These are phyloP conservation scores for Porites rus DNA, from an alignment of 92 coral and sea anemone genomes.

Conservation along the genomic window DNA sequence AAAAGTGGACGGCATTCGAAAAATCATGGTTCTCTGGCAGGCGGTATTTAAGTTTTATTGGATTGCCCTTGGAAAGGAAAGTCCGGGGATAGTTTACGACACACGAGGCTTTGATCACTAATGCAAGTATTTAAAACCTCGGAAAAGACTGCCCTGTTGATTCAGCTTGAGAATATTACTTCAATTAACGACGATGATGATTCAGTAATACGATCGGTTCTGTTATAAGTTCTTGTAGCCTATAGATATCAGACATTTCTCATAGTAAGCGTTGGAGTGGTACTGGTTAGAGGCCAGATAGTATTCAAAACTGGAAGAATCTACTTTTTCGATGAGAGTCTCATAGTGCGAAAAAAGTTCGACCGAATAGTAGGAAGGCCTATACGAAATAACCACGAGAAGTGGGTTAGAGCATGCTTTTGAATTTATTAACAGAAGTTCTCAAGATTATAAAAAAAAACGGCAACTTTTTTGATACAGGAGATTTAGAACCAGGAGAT, in stretches of 20 bases:
- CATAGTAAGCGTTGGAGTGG: slow-evolving; percentile 27
- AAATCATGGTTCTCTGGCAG: too few relatives aligned
- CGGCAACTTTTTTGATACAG: too few relatives aligned
- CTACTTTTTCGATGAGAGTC: slow-evolving; percentile 24
- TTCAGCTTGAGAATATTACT: slow-evolving; percentile 40
- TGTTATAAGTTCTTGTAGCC: slow-evolving; percentile 38
- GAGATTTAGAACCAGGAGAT: too few relatives aligned
- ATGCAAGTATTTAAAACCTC: slow-evolving; percentile 58
- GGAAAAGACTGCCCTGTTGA: slow-evolving; percentile 39
- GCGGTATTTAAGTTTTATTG: too few relatives aligned
- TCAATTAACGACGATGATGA: slow-evolving; percentile 44
- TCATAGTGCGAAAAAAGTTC: slow-evolving; percentile 17
- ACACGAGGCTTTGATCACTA: slow-evolving; percentile 45
- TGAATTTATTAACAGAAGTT: slow-evolving; percentile 46
- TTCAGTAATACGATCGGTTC: slow-evolving; percentile 46
- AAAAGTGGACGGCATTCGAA: too few relatives aligned
- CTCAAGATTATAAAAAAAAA: not conserved
- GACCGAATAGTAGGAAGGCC: slow-evolving; percentile 46
- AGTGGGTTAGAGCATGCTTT: slow-evolving; percentile 46
- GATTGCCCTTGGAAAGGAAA: not conserved
- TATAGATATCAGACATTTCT: slow-evolving; percentile 44
- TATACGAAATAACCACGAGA: slow-evolving; percentile 49
- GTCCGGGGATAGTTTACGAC: slow-evolving; percentile 45
- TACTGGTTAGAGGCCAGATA: slow-evolving; percentile 17
- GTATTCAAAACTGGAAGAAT: slow-evolving; percentile 29